These are phyloP conservation scores for Erythrolamprus reginae DNA, from an alignment of 2,113 vertebrate genomes.

Conservation along the genomic window DNA sequence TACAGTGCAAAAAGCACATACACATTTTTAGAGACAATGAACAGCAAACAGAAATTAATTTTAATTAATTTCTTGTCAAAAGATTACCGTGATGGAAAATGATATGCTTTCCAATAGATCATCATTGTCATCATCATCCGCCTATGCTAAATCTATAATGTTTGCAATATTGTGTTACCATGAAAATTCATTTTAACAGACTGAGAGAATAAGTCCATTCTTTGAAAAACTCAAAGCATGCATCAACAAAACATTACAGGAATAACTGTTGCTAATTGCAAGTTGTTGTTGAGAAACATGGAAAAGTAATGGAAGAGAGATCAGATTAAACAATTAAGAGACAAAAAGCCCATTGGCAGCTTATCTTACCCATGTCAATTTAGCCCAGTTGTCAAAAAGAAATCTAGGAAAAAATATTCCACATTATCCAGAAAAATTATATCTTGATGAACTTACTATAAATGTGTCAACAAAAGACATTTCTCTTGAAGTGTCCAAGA, in stretches of 20 bases:
- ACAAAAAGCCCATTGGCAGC: neutral
- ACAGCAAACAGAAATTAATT: conserved; percentile 64
- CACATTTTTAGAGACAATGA: conserved; percentile 62
- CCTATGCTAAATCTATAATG: conserved; percentile 65
- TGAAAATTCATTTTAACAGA: neutral
- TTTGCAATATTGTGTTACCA: conserved; percentile 66
- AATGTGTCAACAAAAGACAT: neutral
- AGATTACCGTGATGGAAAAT: conserved; percentile 67
- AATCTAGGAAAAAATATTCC: neutral
- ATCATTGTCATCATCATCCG: conserved; percentile 62
- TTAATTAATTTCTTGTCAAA: conserved; percentile 76
- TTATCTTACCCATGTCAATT: neutral
- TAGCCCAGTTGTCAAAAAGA: neutral
- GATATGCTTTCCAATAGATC: conserved; percentile 65
- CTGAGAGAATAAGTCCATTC: neutral
- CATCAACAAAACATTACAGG: neutral
- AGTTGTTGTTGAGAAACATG: neutral
- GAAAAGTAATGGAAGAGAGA: neutral
- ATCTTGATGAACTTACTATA: neutral
- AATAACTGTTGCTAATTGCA: neutral
- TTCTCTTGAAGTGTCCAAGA: neutral
- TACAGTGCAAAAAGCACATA: conserved; percentile 45
- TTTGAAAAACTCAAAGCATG: neutral
- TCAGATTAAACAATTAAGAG: neutral
- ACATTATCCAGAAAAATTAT: neutral